These are phyloP conservation scores for Phylloscopus trochilus DNA, from an alignment of 2,113 vertebrate genomes.

Conservation along the genomic window DNA sequence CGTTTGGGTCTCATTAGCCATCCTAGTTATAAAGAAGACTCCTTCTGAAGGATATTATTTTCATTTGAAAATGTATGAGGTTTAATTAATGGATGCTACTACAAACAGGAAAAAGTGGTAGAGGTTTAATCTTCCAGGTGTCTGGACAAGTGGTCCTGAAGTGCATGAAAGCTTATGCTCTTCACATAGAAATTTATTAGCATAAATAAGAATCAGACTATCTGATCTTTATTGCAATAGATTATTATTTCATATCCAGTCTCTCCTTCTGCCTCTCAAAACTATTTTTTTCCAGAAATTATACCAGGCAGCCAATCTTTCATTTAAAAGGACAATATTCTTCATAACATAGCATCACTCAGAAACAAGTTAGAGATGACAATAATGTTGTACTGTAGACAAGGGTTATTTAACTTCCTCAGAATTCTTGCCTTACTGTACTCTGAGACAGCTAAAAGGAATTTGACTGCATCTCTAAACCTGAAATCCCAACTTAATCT, in stretches of 20 bases:
- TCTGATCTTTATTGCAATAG: neutral
- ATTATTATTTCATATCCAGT: neutral
- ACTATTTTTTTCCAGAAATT: neutral
- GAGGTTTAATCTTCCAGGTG: neutral
- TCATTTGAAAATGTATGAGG: neutral
- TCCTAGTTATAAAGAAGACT: neutral
- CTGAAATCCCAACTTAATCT: neutral
- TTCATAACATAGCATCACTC: neutral
- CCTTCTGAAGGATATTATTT: neutral
- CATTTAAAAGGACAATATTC: neutral
- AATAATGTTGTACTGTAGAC: neutral
- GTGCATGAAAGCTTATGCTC: accelerated
- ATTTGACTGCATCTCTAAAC: neutral
- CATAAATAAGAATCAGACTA: neutral
- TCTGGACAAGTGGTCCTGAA: neutral
- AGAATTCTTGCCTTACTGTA: neutral
- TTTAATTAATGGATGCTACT: neutral
- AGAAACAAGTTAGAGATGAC: neutral
- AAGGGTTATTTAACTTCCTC: neutral
- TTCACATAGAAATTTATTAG: neutral
- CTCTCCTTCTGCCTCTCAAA: neutral
- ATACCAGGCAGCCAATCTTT: neutral
- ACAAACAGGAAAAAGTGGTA: neutral
- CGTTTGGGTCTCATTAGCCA: neutral
- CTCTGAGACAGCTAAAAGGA: neutral